Percentiles rank a stretch among this genome's conserved stretches.
Evolutionary conservation across 2,797 vertebrate genomes (phyloP).

Genomic region (Sebastes elongatus): DNA sequence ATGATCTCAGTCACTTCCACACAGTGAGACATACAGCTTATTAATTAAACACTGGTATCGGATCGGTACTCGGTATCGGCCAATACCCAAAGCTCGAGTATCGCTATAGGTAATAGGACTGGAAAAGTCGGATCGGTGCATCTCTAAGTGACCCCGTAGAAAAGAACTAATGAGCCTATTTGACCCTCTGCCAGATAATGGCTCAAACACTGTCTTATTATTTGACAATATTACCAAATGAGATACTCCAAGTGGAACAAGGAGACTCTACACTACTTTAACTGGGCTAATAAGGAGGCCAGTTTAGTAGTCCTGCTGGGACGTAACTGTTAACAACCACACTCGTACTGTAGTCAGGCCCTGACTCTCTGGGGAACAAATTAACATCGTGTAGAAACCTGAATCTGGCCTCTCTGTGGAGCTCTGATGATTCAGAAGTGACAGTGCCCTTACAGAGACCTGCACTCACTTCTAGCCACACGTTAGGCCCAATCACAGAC

Average conservation of each 20-base stretch:
- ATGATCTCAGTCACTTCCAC: neutral
- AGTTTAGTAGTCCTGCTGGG: neutral
- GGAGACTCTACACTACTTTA: neutral
- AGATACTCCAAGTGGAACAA: neutral
- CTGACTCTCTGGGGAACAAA: neutral
- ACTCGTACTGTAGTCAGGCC: neutral
- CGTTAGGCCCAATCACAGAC: neutral
- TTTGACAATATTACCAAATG: neutral
- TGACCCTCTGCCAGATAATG: no score
- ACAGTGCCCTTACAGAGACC: constrained; percentile 3
- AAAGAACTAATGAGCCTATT: no score
- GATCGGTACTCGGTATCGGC: neutral
- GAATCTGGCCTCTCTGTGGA: constrained; percentile 7
- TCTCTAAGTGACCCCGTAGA: no score
- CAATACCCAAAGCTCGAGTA: neutral
- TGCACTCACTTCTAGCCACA: neutral
- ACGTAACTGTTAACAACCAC: neutral
- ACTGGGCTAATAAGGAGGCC: neutral
- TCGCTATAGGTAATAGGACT: no score
- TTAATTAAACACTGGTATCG: neutral
- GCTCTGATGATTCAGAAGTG: constrained; percentile 11
- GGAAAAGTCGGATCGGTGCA: no score
- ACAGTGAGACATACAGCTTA: neutral
- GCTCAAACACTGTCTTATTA: no score
- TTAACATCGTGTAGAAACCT: neutral